Evolutionary conservation across 1,140 invertebrate species (phyloP), one percentile per base, ranked within the genome.

Genomic region (Penaeus japonicus): DNA sequence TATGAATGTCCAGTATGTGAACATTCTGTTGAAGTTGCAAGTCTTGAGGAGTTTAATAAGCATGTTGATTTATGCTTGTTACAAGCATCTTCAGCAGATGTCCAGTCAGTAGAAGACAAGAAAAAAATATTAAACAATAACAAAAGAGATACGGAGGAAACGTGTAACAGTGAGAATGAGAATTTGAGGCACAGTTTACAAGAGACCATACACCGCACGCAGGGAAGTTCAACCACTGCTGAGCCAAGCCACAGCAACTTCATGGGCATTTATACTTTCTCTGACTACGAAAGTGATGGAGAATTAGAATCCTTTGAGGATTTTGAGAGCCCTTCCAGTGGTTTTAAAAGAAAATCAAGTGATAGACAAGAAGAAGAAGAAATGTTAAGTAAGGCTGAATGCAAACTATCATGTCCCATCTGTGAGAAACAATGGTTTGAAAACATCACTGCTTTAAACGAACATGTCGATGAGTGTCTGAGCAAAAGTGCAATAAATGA

Each of bases 1-100:
- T 84, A 81, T 81, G 82, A 88, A 57, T 90, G 89, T 79, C 83
- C 89, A 39, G 84, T 90, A 4, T 90, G 89, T 88, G 62, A 57
- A 24, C 55, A 85, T 20, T 18, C 22, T 3, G 59, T 90, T 22
- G 39, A 85, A 32, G 70, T 81, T 20, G 73, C 77, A 47, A 82
- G 70, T 53, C 84, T 90, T 22, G 35, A 47, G 32, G 73, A 80
- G 24, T 85, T 90, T 39, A 88, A 87, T 62, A 81, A 55, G 22
- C 89, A 90, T 75, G 65, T 90, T 27, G 85, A 90, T 39, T 22
- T 18, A 30, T 90, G 89, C 32, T 75, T 85, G 22, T 47, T 80
- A 80, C 12, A 24, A 24, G 35, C 30, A 57, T 15, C 57, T 20
- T 73, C 59, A 39, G 30, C 32, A n/a, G 2, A 15, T 20, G 3